Percentiles rank a stretch among this genome's conserved stretches.
Conservation (phyloP, 92 coral and sea anemone genomes). For the Epizoanthus illoricatus region DNA sequence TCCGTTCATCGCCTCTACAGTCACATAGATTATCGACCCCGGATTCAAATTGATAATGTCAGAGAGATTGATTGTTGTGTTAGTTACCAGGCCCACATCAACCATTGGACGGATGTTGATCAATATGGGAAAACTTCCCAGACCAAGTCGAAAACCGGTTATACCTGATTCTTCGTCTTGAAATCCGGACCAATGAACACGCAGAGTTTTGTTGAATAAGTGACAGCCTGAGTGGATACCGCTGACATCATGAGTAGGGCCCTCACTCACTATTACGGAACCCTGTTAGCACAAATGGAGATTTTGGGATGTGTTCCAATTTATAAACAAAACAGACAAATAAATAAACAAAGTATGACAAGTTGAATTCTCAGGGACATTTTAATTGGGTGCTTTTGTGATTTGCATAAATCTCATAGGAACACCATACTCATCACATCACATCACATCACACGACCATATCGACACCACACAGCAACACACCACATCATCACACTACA, state of each 20-base stretch:
- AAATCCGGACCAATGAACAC: slow-evolving; percentile 56
- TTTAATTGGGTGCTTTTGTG: too few species aligned
- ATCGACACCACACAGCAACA: too few species aligned
- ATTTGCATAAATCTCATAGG: too few species aligned
- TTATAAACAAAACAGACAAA: too few species aligned
- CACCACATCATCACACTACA: too few species aligned
- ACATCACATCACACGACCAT: too few species aligned
- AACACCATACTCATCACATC: too few species aligned
- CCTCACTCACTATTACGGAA: slow-evolving; percentile 44
- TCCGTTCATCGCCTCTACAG: slow-evolving; percentile 45
- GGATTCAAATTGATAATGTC: slow-evolving; percentile 31
- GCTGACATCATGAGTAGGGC: slow-evolving; percentile 44
- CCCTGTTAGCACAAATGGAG: slow-evolving; percentile 27
- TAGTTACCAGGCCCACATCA: slow-evolving; percentile 31
- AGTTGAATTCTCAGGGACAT: too few species aligned
- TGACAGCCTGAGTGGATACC: slow-evolving; percentile 52
- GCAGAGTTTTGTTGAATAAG: slow-evolving; percentile 45
- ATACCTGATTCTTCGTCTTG: slow-evolving; percentile 56
- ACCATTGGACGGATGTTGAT: slow-evolving; percentile 33
- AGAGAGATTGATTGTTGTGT: slow-evolving; percentile 33
- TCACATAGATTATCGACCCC: slow-evolving; percentile 38
- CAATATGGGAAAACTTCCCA: slow-evolving; percentile 41
- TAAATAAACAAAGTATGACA: too few species aligned
- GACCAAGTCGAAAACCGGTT: slow-evolving; percentile 48
- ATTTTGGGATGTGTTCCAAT: background rate